Evolutionary conservation across 2,797 vertebrate species (phyloP).

Genomic region (Furcifer pardalis): DNA sequence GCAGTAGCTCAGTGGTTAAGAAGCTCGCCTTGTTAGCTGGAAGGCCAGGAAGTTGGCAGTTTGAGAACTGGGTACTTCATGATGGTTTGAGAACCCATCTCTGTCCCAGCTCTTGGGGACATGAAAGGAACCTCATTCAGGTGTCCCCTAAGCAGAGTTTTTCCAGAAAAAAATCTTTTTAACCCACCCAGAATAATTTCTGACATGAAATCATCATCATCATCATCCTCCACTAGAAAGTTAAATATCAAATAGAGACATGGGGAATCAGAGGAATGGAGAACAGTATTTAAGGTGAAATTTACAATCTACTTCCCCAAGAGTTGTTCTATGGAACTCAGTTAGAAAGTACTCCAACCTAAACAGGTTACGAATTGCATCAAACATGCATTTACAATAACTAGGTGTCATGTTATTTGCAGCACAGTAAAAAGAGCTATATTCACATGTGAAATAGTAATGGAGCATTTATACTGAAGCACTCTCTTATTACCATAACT

Average conservation of each 20-base stretch:
- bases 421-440: neutral
- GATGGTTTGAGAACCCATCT: no score
- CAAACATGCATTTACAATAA: neutral
- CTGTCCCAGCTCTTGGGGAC: no score
- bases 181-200: no score
- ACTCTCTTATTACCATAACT: neutral
- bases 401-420: neutral
- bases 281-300: constrained; percentile 12
- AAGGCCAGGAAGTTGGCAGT: no score
- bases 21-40: no score
- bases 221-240: neutral
- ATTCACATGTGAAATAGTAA: neutral
- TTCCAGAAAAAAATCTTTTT: no score
- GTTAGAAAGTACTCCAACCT: neutral
- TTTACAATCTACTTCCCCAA: constrained; percentile 17
- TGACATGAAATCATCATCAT: no score
- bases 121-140: no score
- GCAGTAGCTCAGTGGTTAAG: no score
- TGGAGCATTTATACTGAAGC: neutral
- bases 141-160: no score
- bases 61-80: no score
- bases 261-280: neutral
- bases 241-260: constrained; percentile 11
- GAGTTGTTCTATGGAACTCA: constrained; percentile 16
- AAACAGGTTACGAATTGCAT: constrained; percentile 13